Evolutionary conservation across 2,797 vertebrate genomes (phyloP).

Genomic region (Chaetodon trifasciatus): DNA sequence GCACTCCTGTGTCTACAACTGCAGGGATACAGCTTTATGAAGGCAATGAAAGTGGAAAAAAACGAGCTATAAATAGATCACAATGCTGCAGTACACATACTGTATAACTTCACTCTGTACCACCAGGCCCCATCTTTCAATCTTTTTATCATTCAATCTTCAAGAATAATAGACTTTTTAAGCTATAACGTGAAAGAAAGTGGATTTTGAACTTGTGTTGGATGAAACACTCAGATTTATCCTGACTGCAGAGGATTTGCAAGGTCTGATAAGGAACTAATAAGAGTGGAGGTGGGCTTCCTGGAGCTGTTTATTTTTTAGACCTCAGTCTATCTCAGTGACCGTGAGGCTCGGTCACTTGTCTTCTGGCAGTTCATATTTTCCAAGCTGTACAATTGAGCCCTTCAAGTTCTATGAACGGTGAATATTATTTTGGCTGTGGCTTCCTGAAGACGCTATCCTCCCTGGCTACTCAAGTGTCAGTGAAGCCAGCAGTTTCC

Average conservation of each 20-base stretch:
- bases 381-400: constrained; percentile 75
- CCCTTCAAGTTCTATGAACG: constrained; percentile 62
- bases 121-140: constrained; percentile 2
- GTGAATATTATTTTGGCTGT: constrained; percentile 79
- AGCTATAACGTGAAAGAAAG: neutral
- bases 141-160: constrained; percentile 9
- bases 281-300: neutral
- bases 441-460: constrained; percentile 71
- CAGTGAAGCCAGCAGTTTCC: constrained; percentile 83
- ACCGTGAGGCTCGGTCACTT: constrained; percentile 52
- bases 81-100: constrained; percentile 43
- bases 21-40: constrained; percentile 58
- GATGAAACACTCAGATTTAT: neutral
- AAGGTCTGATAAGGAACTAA: constrained; percentile 17
- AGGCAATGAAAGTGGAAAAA: constrained; percentile 66
- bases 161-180: neutral
- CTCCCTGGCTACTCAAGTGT: constrained; percentile 78
- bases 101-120: constrained; percentile 10
- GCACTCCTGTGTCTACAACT: constrained; percentile 29
- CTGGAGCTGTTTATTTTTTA: constrained; percentile 26
- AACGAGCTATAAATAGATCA: constrained; percentile 70
- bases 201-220: neutral
- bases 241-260: neutral
- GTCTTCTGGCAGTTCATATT: constrained; percentile 60
- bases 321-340: constrained; percentile 42